Evolutionary conservation across 1,140 invertebrate genomes (phyloP).

Genomic region (Leucophenga varia): DNA sequence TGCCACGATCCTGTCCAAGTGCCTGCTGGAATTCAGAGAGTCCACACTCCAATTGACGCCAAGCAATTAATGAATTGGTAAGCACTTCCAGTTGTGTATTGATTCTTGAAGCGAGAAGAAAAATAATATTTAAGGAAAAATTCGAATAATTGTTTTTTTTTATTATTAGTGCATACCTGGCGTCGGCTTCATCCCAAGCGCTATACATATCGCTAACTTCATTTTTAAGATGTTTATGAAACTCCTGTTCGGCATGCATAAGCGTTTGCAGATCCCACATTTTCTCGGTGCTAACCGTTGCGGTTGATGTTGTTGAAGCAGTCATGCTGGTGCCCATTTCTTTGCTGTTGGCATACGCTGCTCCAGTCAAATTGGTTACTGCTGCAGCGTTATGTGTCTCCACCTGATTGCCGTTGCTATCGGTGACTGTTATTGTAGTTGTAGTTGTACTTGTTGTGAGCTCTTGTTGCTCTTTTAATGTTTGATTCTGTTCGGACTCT

Average conservation of each 20-base stretch:
- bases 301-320: not conserved
- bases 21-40: constrained; percentile 66
- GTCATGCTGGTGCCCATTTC: constrained; percentile 9
- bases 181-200: constrained; percentile 74
- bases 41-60: constrained; percentile 66
- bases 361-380: constrained; percentile 2
- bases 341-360: constrained; percentile 6
- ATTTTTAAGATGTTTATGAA: constrained; percentile 65
- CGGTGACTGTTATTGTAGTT: constrained; percentile 37
- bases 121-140: not conserved
- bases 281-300: constrained; percentile 42
- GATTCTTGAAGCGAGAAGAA: constrained; percentile 26
- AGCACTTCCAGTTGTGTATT: constrained; percentile 47
- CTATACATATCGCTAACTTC: constrained; percentile 74
- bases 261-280: constrained; percentile 50
- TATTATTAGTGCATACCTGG: constrained; percentile 62
- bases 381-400: constrained; percentile 17
- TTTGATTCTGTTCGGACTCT: not conserved
- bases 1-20: constrained; percentile 65
- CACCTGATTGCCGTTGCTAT: constrained; percentile 45
- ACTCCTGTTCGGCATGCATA: constrained; percentile 54
- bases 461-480: not conserved
- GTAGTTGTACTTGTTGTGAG: constrained; percentile 5
- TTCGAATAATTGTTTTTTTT: not conserved
- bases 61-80: constrained; percentile 60